These are phyloP conservation scores for Pherbina coryleti DNA, from an alignment of 2,888 invertebrate species.

Conservation along the genomic window DNA sequence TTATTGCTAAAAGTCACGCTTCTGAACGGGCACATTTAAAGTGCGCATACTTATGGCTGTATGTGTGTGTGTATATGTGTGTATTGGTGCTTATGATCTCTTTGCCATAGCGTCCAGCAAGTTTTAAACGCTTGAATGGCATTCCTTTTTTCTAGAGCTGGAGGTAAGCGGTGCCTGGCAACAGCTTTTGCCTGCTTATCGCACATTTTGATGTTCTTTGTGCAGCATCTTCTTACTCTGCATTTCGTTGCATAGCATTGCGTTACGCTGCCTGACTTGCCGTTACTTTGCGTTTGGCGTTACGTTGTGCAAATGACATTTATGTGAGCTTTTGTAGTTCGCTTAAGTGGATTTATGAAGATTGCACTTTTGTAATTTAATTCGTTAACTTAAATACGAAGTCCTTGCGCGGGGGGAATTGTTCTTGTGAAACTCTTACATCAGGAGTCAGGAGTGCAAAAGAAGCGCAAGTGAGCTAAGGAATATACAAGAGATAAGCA, in stretches of 20 bases:
- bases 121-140: slow-evolving; percentile 51
- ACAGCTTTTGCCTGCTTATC: slow-evolving; percentile 5
- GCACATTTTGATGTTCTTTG: slow-evolving; percentile 9
- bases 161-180: not conserved
- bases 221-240: slow-evolving; percentile 22
- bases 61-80: not conserved
- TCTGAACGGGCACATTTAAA: not conserved
- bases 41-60: not conserved
- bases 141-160: not conserved
- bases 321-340: slow-evolving; percentile 52
- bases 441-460: not conserved
- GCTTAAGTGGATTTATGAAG: slow-evolving; percentile 55
- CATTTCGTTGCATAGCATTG: slow-evolving; percentile 16
- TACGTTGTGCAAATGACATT: slow-evolving; percentile 50
- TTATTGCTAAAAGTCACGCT: slow-evolving; percentile 31
- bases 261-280: slow-evolving; percentile 26
- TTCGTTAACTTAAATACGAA: slow-evolving; percentile 40
- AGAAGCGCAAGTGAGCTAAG: not conserved
- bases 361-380: slow-evolving; percentile 54
- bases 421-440: slow-evolving; percentile 7
- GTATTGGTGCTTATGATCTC: not conserved
- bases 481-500: slow-evolving; percentile 9
- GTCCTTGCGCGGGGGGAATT: slow-evolving; percentile 31
- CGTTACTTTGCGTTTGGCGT: slow-evolving; percentile 10
- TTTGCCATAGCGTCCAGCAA: not conserved